Percentiles rank a stretch among this genome's conserved stretches.
Conservation (phyloP, 2,113 vertebrate genomes). For the Prionailurus bengalensis region DNA sequence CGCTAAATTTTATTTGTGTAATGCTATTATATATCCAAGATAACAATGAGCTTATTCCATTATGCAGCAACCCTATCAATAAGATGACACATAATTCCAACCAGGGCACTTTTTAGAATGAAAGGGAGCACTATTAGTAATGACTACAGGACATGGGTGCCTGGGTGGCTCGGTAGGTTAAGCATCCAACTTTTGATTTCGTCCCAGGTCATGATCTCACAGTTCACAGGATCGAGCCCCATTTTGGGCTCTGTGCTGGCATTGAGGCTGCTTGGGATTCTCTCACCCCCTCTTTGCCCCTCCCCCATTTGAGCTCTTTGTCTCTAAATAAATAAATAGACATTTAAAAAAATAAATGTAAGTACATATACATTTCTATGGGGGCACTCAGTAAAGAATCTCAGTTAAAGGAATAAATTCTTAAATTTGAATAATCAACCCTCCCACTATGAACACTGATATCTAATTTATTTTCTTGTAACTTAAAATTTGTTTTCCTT, state of each 20-base stretch:
- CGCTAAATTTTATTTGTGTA: neutral
- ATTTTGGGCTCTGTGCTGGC: too few relatives aligned
- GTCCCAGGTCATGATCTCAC: too few relatives aligned
- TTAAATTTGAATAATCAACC: slow-evolving; percentile 50
- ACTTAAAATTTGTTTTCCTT: neutral
- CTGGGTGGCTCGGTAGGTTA: too few relatives aligned
- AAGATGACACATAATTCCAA: neutral
- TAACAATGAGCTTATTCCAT: neutral
- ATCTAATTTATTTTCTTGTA: neutral
- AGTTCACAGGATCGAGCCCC: too few relatives aligned
- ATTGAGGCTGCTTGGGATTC: too few relatives aligned
- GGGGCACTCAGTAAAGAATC: neutral
- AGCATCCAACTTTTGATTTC: too few relatives aligned
- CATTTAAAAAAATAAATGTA: neutral
- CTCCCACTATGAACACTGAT: neutral
- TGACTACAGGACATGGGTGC: neutral
- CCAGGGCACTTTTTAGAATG: neutral
- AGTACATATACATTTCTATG: neutral
- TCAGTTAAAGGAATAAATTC: slow-evolving; percentile 13
- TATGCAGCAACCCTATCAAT: neutral
- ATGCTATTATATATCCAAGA: neutral
- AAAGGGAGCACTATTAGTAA: neutral
- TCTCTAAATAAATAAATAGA: too few relatives aligned
- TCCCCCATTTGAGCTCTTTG: too few relatives aligned
- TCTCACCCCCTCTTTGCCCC: too few relatives aligned